These are phyloP conservation scores for Potamarius usumacintae DNA, from an alignment of 2,113 vertebrate genomes.

Conservation along the genomic window DNA sequence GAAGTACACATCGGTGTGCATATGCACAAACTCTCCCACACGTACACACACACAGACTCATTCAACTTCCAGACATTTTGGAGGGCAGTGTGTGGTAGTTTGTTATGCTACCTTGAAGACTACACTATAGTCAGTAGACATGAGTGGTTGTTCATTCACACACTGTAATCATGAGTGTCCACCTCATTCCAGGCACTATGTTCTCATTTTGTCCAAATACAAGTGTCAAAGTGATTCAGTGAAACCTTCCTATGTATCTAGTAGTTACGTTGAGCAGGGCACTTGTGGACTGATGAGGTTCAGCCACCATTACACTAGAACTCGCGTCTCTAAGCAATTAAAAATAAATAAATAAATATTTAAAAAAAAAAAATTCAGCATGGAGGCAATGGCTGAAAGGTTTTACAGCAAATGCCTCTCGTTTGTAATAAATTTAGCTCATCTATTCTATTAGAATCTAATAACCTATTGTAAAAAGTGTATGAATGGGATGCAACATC, in stretches of 20 bases:
- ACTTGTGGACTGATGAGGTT: neutral
- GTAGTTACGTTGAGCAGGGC: neutral
- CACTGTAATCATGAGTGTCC: neutral
- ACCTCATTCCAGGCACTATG: neutral
- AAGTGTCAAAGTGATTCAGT: neutral
- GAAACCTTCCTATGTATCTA: neutral
- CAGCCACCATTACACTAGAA: neutral
- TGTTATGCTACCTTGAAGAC: neutral
- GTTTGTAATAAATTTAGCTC: neutral
- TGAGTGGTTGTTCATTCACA: neutral
- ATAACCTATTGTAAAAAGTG: too few species aligned
- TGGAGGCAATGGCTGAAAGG: neutral
- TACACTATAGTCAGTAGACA: neutral
- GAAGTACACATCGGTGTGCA: slow-evolving; percentile 42
- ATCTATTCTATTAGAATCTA: too few species aligned
- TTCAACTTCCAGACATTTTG: slow-evolving; percentile 13
- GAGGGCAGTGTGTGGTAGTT: neutral
- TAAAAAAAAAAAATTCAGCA: neutral
- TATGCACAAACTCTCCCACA: neutral
- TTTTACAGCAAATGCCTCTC: neutral
- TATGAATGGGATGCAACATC: too few species aligned
- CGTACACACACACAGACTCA: neutral
- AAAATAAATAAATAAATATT: neutral
- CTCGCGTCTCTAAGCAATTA: neutral
- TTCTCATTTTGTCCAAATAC: neutral